Conservation (phyloP, 2,113 vertebrate genomes). For the Pteropus alecto region DNA sequence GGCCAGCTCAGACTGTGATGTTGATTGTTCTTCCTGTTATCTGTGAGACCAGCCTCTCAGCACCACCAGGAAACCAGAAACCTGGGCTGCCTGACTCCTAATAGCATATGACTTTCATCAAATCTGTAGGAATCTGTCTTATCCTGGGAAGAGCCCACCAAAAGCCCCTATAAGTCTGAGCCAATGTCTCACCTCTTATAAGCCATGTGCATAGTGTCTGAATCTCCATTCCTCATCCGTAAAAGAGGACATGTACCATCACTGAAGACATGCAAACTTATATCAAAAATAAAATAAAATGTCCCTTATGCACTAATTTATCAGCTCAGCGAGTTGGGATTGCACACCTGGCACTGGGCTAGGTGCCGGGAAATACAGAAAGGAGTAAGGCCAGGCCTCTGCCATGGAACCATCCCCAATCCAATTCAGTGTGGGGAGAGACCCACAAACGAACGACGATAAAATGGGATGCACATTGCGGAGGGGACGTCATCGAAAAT, state of each 20-base stretch:
- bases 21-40: background rate
- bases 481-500: background rate
- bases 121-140: background rate
- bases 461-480: background rate
- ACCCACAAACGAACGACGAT: background rate
- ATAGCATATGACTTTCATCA: background rate
- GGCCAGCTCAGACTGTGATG: background rate
- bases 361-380: background rate
- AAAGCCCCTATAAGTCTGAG: too few relatives aligned
- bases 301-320: background rate
- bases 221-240: background rate
- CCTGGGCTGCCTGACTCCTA: background rate
- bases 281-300: background rate
- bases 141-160: background rate
- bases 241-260: background rate
- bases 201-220: background rate
- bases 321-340: background rate
- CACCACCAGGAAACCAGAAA: background rate
- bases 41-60: background rate
- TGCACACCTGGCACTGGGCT: background rate
- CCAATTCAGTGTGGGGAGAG: background rate
- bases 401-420: accelerated
- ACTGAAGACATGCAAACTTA: background rate
- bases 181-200: background rate
- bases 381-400: background rate